phyloP scores from a whole-genome alignment of 2,888 invertebrate genomes.

The Melikaiella ostensackeni region DNA sequence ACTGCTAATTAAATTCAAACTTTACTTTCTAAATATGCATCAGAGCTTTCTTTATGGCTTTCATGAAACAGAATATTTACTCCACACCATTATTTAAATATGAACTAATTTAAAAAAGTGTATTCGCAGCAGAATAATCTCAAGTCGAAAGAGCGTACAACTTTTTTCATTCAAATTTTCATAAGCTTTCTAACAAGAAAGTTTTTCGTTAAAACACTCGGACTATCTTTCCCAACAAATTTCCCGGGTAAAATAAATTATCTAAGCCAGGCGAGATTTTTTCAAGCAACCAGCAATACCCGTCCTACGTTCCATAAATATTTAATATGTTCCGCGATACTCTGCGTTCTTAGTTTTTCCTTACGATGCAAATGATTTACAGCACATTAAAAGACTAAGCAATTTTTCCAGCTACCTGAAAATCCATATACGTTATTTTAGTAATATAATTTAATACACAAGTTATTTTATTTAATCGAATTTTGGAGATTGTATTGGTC shows the following conservation, averaged over 20 bases:
- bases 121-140: background rate
- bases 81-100: background rate
- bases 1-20: background rate
- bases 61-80: background rate
- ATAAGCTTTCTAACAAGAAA: conserved; percentile 14
- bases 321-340: background rate
- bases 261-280: conserved; percentile 12
- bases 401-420: background rate
- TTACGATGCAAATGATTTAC: background rate
- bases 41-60: background rate
- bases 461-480: background rate
- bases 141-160: background rate
- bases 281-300: conserved; percentile 8
- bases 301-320: conserved; percentile 21
- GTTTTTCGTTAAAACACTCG: conserved; percentile 1
- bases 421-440: background rate
- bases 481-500: background rate
- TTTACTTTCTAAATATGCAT: background rate
- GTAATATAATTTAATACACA: background rate
- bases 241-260: conserved; percentile 21
- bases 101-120: background rate
- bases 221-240: conserved; percentile 5
- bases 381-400: background rate
- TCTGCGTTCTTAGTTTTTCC: background rate
- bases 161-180: background rate